phyloP scores from a whole-genome alignment of 2,113 vertebrate species.

The Gymnorhina tibicen region DNA sequence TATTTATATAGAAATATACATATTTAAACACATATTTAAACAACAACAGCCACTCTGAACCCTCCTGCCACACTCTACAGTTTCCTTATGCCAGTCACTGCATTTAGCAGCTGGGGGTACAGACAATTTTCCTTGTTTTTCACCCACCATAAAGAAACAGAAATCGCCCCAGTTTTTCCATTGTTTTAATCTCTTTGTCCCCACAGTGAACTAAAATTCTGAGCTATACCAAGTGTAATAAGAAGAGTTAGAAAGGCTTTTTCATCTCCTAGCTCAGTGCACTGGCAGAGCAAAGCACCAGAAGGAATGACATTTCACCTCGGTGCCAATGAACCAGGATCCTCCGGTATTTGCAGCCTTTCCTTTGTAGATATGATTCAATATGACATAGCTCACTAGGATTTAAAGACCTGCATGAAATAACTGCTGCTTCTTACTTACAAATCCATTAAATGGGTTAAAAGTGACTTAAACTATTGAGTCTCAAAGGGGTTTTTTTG shows the following conservation, averaged over 20 bases:
- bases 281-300: neutral
- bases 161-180: neutral
- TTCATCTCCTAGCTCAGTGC: neutral
- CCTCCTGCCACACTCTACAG: neutral
- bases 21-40: neutral
- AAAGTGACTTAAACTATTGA: slow-evolving; percentile 14
- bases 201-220: neutral
- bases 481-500: neutral
- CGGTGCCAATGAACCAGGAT: neutral
- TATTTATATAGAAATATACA: neutral
- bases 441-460: slow-evolving; percentile 41
- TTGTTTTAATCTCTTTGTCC: neutral
- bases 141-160: neutral
- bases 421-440: slow-evolving; percentile 14
- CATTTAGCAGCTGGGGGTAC: neutral
- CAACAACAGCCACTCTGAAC: neutral
- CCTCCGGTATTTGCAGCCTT: neutral
- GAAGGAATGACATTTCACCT: neutral
- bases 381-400: neutral
- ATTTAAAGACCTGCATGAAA: slow-evolving; percentile 33
- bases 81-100: neutral
- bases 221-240: neutral
- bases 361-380: neutral
- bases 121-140: neutral
- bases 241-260: neutral